Base-by-base conservation (phyloP, 2,113 vertebrate genomes). In the Corythaeola cristata region DNA sequence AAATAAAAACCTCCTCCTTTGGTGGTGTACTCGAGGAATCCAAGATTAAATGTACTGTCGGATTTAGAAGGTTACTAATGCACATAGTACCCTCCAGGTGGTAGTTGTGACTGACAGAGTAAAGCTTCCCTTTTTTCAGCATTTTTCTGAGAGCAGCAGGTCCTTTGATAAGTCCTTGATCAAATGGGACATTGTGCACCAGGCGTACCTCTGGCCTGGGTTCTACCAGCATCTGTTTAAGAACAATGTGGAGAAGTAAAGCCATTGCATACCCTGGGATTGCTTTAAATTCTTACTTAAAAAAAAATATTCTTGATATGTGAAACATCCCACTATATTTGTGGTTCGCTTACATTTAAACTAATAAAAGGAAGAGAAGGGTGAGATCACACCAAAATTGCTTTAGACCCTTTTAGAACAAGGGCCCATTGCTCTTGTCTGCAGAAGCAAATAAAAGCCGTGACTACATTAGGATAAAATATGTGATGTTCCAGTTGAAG, bases 401-500 rank as follows among this genome's bases (percentile, higher is more conserved):
- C 81, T 71, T 91, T 60, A 63, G 49, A 44, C 44, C 21, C 86
- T 83, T 9, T 92, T 89, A 81, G 64, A 96, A n/a, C 27, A 37
- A 78, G 60, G 59, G 23, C 6, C 18, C 11, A 14, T 71, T 91
- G 79, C 69, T 92, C 35, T 91, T 52, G 33, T 90, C 76, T 82
- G 74, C 82, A 4, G 37, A 79, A 91, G 83, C 92, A 74, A 93
- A 69, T 35, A 76, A 67, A 59, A 92, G 53, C 72, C 94, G 96
- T 97, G 97, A 94, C 98, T 98, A 97, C 97, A 97, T 98, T 98
- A 98, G 98, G 98, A 93, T 97, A 97, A 98, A 98, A 78, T 98
- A 98, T 98, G 97, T 94, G 37, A 50, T 41, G 63, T 93, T 97
- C 79, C 67, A 88, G 80, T 89, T 85, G 94, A 85, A 97, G 92